A percentile compares a stretch with the other conserved stretches of the same genome.
Conservation (phyloP, 2,113 vertebrate genomes). For the Alouatta palliata region DNA sequence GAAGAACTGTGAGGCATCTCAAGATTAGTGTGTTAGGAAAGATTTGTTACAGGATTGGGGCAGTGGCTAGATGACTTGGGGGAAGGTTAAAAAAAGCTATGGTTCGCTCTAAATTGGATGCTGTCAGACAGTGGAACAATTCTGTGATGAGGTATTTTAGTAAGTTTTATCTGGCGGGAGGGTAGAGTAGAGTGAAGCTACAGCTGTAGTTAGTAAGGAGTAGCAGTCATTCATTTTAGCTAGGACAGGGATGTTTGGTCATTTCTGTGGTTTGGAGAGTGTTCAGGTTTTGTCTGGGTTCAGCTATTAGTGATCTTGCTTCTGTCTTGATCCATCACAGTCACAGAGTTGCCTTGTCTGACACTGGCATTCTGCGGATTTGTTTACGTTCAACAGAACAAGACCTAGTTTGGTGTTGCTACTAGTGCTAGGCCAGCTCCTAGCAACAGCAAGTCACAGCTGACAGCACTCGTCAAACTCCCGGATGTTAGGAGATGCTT, state of each 20-base stretch:
- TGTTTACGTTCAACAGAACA: background rate
- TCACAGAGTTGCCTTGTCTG: background rate
- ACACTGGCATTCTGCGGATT: conserved; percentile 11
- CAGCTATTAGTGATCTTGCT: conserved; percentile 17
- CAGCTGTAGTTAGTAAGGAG: background rate
- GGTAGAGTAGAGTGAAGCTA: background rate
- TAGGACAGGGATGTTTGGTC: background rate
- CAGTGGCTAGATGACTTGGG: background rate
- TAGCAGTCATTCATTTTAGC: background rate
- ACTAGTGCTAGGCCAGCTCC: background rate
- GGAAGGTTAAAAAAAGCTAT: background rate
- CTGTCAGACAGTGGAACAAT: background rate
- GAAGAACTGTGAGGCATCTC: background rate
- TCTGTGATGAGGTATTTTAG: background rate
- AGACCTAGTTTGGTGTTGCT: background rate
- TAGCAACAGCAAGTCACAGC: background rate
- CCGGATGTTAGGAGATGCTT: background rate
- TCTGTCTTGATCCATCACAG: background rate
- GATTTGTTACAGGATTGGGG: background rate
- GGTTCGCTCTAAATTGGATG: background rate
- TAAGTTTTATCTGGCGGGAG: background rate
- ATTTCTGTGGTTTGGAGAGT: conserved; percentile 2
- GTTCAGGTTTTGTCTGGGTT: background rate
- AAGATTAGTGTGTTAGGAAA: background rate
- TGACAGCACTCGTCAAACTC: background rate